Percentiles rank a stretch among this genome's conserved stretches.
These are phyloP conservation scores for Lophius piscatorius DNA, from an alignment of 2,113 vertebrate species.

Conservation along the genomic window DNA sequence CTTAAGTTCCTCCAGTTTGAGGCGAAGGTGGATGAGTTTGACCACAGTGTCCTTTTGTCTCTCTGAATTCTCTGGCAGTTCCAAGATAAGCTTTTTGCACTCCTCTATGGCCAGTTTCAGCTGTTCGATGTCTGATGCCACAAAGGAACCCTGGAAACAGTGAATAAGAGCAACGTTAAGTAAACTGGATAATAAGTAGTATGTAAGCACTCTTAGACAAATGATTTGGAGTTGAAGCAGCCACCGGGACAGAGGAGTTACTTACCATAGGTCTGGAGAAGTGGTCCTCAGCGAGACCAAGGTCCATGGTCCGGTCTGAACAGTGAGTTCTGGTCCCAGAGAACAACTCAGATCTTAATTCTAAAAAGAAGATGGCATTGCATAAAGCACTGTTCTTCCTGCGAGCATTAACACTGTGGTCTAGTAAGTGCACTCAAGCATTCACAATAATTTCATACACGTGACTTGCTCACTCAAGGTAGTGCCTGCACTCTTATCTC, in stretches of 20 bases:
- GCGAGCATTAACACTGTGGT: constrained; percentile 2
- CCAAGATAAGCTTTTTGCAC: constrained; percentile 90
- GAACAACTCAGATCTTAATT: constrained; percentile 74
- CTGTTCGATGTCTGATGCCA: constrained; percentile 89
- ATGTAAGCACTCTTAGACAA: neutral
- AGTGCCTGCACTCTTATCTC: neutral
- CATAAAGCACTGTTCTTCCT: constrained; percentile 16
- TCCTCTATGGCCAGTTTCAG: constrained; percentile 92
- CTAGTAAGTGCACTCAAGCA: constrained; percentile 14
- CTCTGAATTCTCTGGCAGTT: constrained; percentile 93
- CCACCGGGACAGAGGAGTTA: neutral
- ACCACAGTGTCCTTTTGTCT: constrained; percentile 94
- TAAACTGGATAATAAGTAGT: neutral
- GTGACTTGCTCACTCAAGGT: constrained; percentile 24
- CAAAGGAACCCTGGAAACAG: constrained; percentile 85
- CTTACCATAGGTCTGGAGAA: constrained; percentile 93
- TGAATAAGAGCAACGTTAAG: neutral
- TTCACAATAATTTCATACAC: constrained; percentile 12
- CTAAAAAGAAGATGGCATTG: constrained; percentile 63
- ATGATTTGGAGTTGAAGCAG: neutral
- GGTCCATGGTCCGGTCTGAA: constrained; percentile 86
- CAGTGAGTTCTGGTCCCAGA: constrained; percentile 75
- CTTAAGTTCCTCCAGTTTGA: constrained; percentile 97
- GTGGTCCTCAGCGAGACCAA: constrained; percentile 93
- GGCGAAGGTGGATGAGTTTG: constrained; percentile 94